Evolutionary conservation across 2,113 vertebrate genomes (phyloP).

Genomic region (Okapia johnstoni): DNA sequence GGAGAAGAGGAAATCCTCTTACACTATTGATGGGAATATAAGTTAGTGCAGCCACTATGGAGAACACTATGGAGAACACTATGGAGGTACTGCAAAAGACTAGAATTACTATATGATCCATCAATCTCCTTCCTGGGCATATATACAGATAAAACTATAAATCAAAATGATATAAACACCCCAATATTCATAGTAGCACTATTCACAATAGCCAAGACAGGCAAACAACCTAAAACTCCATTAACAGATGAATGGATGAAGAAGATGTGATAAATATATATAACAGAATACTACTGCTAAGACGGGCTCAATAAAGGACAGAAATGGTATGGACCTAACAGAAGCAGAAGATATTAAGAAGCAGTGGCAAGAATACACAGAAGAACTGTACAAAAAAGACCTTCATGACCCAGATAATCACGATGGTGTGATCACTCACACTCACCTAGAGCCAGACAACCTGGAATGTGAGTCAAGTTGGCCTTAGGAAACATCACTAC

Average conservation of each 20-base stretch:
- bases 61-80: background rate
- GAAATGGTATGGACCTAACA: background rate
- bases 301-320: background rate
- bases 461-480: background rate
- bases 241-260: background rate
- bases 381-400: background rate
- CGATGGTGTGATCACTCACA: background rate
- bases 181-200: background rate
- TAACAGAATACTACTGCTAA: background rate
- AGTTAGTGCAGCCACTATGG: background rate
- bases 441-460: background rate
- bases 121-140: background rate
- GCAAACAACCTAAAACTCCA: background rate
- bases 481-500: background rate
- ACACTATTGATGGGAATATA: background rate
- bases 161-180: background rate
- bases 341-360: background rate
- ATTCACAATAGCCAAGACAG: background rate
- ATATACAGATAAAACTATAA: background rate
- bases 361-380: background rate
- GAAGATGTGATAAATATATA: background rate
- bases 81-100: background rate
- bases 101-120: background rate
- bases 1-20: background rate
- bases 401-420: background rate